These are phyloP conservation scores for Pantelozetes paolii DNA, from an alignment of 2,888 invertebrate species.

Conservation along the genomic window DNA sequence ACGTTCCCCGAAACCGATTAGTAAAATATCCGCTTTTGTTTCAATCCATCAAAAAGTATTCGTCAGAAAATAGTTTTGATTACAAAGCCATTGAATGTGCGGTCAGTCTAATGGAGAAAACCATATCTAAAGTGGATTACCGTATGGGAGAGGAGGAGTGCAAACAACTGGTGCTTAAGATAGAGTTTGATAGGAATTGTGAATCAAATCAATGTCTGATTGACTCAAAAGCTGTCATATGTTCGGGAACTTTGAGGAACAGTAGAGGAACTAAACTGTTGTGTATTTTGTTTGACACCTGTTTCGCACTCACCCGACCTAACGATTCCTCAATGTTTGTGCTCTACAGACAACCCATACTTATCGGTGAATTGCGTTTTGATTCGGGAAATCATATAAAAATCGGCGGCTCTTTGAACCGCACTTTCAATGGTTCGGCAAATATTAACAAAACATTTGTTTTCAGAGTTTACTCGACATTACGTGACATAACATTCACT, in stretches of 20 bases:
- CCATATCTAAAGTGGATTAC: slow-evolving; percentile 22
- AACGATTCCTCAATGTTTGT: not conserved
- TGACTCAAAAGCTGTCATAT: slow-evolving; percentile 8
- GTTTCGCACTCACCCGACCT: slow-evolving; percentile 23
- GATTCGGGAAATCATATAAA: slow-evolving; percentile 21
- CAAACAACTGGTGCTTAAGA: slow-evolving; percentile 18
- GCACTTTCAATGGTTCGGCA: slow-evolving; percentile 3
- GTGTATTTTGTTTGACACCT: slow-evolving; percentile 27
- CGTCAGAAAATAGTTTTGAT: slow-evolving; percentile 22
- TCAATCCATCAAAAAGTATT: slow-evolving; percentile 12
- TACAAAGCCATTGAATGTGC: slow-evolving; percentile 29
- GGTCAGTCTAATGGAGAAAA: slow-evolving; percentile 26
- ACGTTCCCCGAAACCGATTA: slow-evolving; percentile 25
- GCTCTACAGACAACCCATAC: slow-evolving; percentile 27
- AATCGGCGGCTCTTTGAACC: slow-evolving; percentile 17
- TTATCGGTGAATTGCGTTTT: not conserved
- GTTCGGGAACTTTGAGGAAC: slow-evolving; percentile 16
- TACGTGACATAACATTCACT: slow-evolving; percentile 29
- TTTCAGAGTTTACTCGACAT: slow-evolving; percentile 11
- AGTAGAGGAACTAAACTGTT: slow-evolving; percentile 21
- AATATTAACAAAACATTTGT: slow-evolving; percentile 14
- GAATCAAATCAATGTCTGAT: slow-evolving; percentile 7
- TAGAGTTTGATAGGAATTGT: slow-evolving; percentile 23
- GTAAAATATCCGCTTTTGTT: slow-evolving; percentile 33
- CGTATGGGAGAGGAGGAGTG: slow-evolving; percentile 28